Conservation (phyloP, 35 echinoderm and acorn worm species). For the Heliocidaris tuberculata region DNA sequence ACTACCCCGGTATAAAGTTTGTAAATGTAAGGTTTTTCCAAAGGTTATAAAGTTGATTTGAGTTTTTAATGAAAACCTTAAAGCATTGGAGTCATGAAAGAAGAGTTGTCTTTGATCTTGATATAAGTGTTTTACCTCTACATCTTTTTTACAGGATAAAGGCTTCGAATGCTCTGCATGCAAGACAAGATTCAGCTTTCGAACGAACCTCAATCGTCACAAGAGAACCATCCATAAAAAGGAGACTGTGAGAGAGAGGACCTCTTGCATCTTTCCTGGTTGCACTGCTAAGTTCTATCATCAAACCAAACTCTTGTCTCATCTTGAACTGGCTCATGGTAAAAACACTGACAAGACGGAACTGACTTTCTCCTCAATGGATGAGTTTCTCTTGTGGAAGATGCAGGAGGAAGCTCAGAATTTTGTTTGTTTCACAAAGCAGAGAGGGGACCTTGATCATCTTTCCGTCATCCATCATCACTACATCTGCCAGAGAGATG, state of each 20-base stretch:
- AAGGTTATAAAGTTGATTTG: too few relatives aligned
- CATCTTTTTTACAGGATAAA: not conserved
- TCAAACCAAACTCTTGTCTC: conserved; percentile 43
- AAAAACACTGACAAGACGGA: conserved; percentile 21
- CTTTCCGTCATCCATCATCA: not conserved
- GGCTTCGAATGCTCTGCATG: conserved; percentile 30
- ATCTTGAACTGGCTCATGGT: conserved; percentile 49
- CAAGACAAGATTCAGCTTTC: not conserved
- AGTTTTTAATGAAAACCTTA: too few relatives aligned
- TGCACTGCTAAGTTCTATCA: conserved; percentile 32
- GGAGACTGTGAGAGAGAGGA: not conserved
- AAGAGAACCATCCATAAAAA: conserved; percentile 32
- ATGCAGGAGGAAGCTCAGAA: conserved; percentile 21
- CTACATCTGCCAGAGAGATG: conserved; percentile 50
- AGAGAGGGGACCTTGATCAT: conserved; percentile 20
- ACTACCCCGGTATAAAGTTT: too few relatives aligned
- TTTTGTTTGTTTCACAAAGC: conserved; percentile 53
- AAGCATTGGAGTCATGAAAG: too few relatives aligned
- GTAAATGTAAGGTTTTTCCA: too few relatives aligned
- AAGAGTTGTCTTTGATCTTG: too few relatives aligned
- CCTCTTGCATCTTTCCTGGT: conserved; percentile 26
- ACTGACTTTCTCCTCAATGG: conserved; percentile 21
- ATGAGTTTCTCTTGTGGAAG: conserved; percentile 50
- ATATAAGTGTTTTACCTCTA: too few relatives aligned
- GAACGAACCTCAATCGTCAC: conserved; percentile 30